Conservation (phyloP, 2,797 vertebrate species). For the Muraenolepis orangiensis region DNA sequence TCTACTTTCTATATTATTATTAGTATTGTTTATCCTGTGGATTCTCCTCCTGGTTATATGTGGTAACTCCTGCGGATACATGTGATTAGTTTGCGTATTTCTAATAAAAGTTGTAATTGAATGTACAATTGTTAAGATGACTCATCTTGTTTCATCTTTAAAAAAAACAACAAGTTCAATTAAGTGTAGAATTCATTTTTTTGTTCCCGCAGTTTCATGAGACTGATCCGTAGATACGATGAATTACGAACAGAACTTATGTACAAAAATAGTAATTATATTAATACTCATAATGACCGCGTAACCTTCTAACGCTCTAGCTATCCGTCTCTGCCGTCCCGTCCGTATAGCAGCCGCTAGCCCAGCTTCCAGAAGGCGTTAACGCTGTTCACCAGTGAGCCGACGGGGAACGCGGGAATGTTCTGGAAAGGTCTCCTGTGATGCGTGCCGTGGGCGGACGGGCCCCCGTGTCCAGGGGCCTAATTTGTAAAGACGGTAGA, state of each 20-base stretch:
- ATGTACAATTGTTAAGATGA: background rate
- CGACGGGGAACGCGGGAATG: too few relatives aligned
- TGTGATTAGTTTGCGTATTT: background rate
- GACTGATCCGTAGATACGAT: background rate
- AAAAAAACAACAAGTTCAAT: background rate
- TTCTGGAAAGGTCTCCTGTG: background rate
- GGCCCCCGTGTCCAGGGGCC: conserved; percentile 59
- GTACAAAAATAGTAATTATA: background rate
- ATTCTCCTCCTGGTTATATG: too few relatives aligned
- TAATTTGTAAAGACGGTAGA: conserved; percentile 64
- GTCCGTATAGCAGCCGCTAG: too few relatives aligned
- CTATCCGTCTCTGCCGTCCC: too few relatives aligned
- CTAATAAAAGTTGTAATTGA: background rate
- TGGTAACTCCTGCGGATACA: background rate
- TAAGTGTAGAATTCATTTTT: background rate
- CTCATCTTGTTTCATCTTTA: background rate
- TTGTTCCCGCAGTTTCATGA: background rate
- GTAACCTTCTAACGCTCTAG: background rate
- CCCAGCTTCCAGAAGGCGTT: too few relatives aligned
- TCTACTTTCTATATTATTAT: too few relatives aligned
- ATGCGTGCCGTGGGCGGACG: conserved; percentile 45
- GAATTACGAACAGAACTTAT: background rate
- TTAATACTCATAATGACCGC: too few relatives aligned
- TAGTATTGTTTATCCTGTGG: too few relatives aligned
- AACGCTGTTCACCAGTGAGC: too few relatives aligned